These are phyloP conservation scores for Rousettus madagascariensis DNA, from an alignment of 2,797 vertebrate species.

Conservation along the genomic window DNA sequence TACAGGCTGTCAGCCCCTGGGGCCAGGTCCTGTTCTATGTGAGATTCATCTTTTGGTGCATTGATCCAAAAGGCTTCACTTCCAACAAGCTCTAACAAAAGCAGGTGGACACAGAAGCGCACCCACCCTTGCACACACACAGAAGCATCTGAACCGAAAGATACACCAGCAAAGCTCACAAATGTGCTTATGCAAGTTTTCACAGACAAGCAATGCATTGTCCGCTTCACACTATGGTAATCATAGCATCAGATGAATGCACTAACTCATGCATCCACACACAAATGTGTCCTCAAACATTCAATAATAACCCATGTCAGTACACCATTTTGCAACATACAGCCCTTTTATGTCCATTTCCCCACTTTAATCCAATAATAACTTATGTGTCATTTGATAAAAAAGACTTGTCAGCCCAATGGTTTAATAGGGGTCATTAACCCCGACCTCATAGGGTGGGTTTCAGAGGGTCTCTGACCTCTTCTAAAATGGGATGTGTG, in stretches of 20 bases:
- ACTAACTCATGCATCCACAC: not conserved
- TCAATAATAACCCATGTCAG: not conserved
- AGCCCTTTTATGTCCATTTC: not conserved
- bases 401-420: not conserved
- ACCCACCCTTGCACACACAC: not conserved
- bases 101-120: not conserved
- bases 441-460: not conserved
- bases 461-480: not conserved
- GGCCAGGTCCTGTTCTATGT: not conserved
- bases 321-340: not conserved
- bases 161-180: not conserved
- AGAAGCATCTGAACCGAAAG: not conserved
- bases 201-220: not conserved
- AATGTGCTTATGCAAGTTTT: not conserved
- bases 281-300: not conserved
- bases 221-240: not conserved
- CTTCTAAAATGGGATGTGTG: fast-evolving
- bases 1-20: not conserved
- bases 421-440: not conserved
- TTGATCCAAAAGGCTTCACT: constrained; percentile 8
- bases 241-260: not conserved
- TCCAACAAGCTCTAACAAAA: not conserved
- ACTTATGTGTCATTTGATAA: not conserved
- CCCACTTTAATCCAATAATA: not conserved
- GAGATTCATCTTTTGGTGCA: not conserved